Base-by-base conservation (phyloP, 2,113 vertebrate species). In the Lichenostomus cassidix region DNA sequence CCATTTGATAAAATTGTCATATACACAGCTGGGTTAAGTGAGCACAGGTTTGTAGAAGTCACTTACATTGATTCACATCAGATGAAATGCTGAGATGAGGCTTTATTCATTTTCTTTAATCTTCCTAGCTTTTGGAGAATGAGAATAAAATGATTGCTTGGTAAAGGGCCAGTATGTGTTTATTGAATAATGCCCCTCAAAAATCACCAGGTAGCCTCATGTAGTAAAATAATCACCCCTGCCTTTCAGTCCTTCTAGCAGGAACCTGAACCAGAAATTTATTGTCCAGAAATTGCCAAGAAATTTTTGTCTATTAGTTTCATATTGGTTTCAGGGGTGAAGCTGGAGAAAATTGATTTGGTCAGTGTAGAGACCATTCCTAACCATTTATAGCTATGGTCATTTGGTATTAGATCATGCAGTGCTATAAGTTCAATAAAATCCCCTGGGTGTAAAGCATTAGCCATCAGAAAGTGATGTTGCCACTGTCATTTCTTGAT, bases 251-350 rank as follows among this genome's bases (percentile, higher is more conserved):
- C 59, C 70, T 89, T 90, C 55, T 60, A 75, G 24, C 15, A 64
- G 20, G 21, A 44, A 14, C 33, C 28, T 82, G 41, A 87, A 62
- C 9, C 8, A 73, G 20, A 77, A 59, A 42, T 91, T 92, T 85
- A 71, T 90, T 95, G 88, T 58, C 76, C 33, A 86, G 50, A 85
- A 95, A 91, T 70, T 95, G 29, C 27, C 28, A 59, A 77, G 46
- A 94, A 91, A n/a, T 80, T 77, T 94, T 90, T 90, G 14, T 52
- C 3, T 0, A 67, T 91, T 94, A 89, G 53, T 87, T 94, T 84
- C 28, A 27, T 65, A 79, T 58, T 82, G 44, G 35, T 89, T 97
- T 81, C 83, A 79, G 23, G 55, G 18, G 20, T 69, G 49, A 94
- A 95, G 53, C 31, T 87, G 49, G 37, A 84, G 65, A 85, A 89